Percentiles rank a stretch among this genome's conserved stretches.
Evolutionary conservation across 2,797 vertebrate genomes (phyloP).

Genomic region (Helarctos malayanus): DNA sequence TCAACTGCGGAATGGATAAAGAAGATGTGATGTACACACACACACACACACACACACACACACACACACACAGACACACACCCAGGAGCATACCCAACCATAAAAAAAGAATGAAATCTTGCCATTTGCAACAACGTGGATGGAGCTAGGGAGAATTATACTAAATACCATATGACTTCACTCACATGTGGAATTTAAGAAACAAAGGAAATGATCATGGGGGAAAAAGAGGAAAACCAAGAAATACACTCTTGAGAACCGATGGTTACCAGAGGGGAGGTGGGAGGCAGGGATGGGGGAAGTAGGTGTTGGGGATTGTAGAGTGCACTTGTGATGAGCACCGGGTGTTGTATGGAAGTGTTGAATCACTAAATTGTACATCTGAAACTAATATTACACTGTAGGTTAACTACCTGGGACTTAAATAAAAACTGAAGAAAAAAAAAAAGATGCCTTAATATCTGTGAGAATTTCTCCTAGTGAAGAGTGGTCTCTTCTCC

Average conservation of each 20-base stretch:
- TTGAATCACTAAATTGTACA: background rate
- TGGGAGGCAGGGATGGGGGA: background rate
- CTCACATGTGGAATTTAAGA: background rate
- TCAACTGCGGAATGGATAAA: background rate
- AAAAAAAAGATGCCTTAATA: background rate
- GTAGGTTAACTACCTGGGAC: background rate
- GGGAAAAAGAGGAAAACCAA: background rate
- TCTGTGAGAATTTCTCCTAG: background rate
- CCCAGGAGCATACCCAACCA: background rate
- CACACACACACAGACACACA: no score
- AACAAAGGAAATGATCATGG: background rate
- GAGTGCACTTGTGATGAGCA: background rate
- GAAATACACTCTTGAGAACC: background rate
- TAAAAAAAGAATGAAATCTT: background rate
- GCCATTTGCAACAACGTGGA: background rate
- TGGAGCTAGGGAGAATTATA: background rate
- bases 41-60: no score
- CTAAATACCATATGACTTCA: background rate
- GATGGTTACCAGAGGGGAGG: background rate
- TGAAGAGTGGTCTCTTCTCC: background rate
- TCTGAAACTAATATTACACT: background rate
- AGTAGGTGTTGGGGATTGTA: background rate
- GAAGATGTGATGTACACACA: background rate
- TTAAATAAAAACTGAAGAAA: background rate
- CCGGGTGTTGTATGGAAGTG: background rate